Evolutionary conservation across 2,113 vertebrate genomes (phyloP).

Genomic region (Nesospiza acunhae): DNA sequence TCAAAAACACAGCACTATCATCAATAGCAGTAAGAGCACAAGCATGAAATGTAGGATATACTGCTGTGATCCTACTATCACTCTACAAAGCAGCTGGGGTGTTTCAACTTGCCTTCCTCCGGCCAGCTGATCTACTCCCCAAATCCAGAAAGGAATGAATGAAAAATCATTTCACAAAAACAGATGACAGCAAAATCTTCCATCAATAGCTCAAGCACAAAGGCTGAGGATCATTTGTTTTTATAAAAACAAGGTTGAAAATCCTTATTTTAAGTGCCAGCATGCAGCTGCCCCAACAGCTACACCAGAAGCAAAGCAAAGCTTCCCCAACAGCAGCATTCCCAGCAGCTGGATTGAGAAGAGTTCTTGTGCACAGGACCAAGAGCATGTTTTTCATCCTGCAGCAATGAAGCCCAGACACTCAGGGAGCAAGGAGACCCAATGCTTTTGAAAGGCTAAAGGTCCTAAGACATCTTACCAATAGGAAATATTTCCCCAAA

Average conservation of each 20-base stretch:
- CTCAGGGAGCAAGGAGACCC: not conserved
- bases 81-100: rapidly evolving
- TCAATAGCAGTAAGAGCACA: not conserved
- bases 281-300: not conserved
- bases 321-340: not conserved
- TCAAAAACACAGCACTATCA: not conserved
- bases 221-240: not conserved
- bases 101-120: not conserved
- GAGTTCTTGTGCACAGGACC: not conserved
- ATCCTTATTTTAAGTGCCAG: not conserved
- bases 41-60: rapidly evolving
- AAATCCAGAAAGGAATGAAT: not conserved
- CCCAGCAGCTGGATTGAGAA: rapidly evolving
- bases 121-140: not conserved
- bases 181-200: not conserved
- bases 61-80: not conserved
- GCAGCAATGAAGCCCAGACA: not conserved
- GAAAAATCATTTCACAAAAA: not conserved
- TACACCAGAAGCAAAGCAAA: not conserved
- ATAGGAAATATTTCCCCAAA: not conserved
- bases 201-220: not conserved
- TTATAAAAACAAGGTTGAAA: not conserved
- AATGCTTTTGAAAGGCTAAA: not conserved
- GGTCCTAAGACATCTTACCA: not conserved
- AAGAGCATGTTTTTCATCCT: not conserved